A percentile compares a stretch with the other conserved stretches of the same genome.
Evolutionary conservation across 1,140 invertebrate species (phyloP).

Genomic region (Drosophila bocki): DNA sequence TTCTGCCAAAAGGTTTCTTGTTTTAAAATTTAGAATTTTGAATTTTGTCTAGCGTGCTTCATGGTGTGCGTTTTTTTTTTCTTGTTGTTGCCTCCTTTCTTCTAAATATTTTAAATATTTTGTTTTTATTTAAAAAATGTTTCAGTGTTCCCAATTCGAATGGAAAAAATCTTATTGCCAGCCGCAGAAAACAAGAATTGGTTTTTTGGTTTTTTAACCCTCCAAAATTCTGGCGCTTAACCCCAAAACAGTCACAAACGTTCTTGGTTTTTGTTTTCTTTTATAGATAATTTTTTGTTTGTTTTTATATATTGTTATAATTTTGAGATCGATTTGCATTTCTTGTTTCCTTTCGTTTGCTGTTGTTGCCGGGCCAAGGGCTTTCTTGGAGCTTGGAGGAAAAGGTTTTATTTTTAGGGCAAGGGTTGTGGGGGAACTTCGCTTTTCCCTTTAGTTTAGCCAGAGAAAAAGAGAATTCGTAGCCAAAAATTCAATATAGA

Average conservation of each 20-base stretch:
- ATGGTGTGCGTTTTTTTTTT: slow-evolving; percentile 48
- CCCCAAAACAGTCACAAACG: slow-evolving; percentile 30
- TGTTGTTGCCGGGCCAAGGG: slow-evolving; percentile 30
- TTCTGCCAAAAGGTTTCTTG: slow-evolving; percentile 46
- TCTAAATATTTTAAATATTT: slow-evolving; percentile 31
- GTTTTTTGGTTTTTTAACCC: slow-evolving; percentile 9
- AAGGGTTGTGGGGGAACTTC: slow-evolving; percentile 8
- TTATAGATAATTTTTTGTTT: slow-evolving; percentile 61
- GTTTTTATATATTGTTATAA: slow-evolving; percentile 64
- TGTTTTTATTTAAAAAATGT: neutral
- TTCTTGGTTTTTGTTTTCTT: slow-evolving; percentile 29
- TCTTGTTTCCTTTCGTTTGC: slow-evolving; percentile 48
- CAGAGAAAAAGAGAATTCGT: slow-evolving; percentile 34
- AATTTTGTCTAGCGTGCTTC: slow-evolving; percentile 83
- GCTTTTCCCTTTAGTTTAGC: slow-evolving; percentile 20
- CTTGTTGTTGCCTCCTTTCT: slow-evolving; percentile 56
- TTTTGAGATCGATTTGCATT: slow-evolving; percentile 84
- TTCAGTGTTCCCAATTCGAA: slow-evolving; percentile 45
- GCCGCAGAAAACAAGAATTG: slow-evolving; percentile 23
- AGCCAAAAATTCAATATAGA: slow-evolving; percentile 9
- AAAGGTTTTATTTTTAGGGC: neutral
- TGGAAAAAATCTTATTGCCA: slow-evolving; percentile 35
- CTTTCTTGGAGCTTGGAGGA: slow-evolving; percentile 17
- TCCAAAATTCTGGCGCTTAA: slow-evolving; percentile 10
- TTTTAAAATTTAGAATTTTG: slow-evolving; percentile 84